Percentiles rank a stretch among this genome's conserved stretches.
These are phyloP conservation scores for Gorilla gorilla DNA, from an alignment of 2,113 vertebrate species.

Conservation along the genomic window DNA sequence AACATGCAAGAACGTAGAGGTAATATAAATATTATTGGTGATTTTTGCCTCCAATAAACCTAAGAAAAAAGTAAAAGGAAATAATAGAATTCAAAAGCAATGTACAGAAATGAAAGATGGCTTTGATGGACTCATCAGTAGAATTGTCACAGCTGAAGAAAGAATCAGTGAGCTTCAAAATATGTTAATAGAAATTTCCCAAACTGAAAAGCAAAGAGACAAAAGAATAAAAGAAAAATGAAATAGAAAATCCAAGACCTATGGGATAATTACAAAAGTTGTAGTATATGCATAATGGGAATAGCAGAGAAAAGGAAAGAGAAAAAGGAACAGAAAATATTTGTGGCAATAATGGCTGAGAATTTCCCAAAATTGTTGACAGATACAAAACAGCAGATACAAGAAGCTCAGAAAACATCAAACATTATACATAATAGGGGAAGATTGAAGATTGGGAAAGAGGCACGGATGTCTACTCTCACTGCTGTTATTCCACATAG, in stretches of 20 bases:
- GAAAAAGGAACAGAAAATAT: not conserved
- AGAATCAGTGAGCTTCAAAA: not conserved
- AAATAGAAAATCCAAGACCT: not conserved
- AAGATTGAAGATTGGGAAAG: not conserved
- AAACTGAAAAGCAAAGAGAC: not conserved
- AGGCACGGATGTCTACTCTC: not conserved
- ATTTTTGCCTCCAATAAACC: too few relatives aligned
- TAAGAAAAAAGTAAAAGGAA: not conserved
- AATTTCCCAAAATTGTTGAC: not conserved
- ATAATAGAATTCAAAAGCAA: too few relatives aligned
- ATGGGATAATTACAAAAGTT: not conserved
- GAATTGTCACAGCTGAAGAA: not conserved
- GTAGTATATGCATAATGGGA: not conserved
- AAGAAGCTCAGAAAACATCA: not conserved
- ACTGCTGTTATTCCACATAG: not conserved
- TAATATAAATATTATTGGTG: not conserved
- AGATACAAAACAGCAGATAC: not conserved
- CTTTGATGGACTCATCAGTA: not conserved
- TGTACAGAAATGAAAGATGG: not conserved
- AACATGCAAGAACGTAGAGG: too few relatives aligned
- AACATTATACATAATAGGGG: not conserved
- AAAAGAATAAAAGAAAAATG: not conserved
- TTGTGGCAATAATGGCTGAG: not conserved
- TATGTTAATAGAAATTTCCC: not conserved
- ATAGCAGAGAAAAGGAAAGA: not conserved